phyloP scores from a whole-genome alignment of 2,113 vertebrate genomes.

The Colinus virginianus region DNA sequence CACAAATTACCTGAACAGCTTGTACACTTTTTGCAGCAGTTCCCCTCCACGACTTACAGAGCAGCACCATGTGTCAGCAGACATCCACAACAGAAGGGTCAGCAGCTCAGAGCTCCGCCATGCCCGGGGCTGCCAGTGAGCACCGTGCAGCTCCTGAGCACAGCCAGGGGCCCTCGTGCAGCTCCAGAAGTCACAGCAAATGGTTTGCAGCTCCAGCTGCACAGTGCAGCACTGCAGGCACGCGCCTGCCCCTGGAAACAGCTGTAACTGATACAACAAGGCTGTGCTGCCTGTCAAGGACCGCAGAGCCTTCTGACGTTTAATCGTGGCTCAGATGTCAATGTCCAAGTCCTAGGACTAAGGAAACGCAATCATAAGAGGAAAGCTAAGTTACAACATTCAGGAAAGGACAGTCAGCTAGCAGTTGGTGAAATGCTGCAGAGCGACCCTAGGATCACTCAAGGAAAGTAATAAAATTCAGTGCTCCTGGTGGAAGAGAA shows the following conservation, averaged over 20 bases:
- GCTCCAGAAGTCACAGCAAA: fast-evolving
- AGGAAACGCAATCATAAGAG: not conserved
- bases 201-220: fast-evolving
- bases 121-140: not conserved
- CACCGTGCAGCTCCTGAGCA: not conserved
- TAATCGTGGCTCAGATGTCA: not conserved
- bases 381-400: not conserved
- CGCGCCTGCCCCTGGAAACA: not conserved
- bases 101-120: not conserved
- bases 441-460: not conserved
- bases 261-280: fast-evolving
- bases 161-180: not conserved
- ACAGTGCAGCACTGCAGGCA: fast-evolving
- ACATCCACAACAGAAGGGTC: not conserved
- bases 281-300: not conserved
- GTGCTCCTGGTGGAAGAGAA: not conserved
- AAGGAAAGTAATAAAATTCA: not conserved
- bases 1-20: not conserved
- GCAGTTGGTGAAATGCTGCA: not conserved
- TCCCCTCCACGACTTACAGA: not conserved
- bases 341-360: not conserved
- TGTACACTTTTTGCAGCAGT: not conserved
- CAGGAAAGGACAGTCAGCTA: not conserved
- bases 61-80: not conserved
- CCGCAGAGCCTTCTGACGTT: not conserved